These are phyloP conservation scores for Halcyon malimbica DNA, from an alignment of 2,113 vertebrate genomes.

Conservation along the genomic window DNA sequence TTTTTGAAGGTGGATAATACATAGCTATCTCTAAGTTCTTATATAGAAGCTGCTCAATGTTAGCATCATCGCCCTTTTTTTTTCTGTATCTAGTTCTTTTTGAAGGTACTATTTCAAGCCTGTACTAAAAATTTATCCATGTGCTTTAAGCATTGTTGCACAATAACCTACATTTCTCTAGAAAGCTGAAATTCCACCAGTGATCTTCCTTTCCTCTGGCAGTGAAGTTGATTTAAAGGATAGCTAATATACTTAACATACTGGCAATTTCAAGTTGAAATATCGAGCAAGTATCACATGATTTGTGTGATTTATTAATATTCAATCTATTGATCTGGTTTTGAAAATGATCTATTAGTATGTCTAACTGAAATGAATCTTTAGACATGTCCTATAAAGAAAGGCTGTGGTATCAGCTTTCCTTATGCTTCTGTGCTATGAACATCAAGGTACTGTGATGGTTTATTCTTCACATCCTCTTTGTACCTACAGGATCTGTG, in stretches of 20 bases:
- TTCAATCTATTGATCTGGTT: conserved; percentile 20
- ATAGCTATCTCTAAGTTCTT: background rate
- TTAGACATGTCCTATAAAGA: background rate
- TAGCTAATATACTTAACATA: background rate
- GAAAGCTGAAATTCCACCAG: background rate
- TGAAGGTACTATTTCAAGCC: background rate
- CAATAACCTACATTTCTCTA: background rate
- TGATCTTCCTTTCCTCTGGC: background rate
- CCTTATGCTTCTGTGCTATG: background rate
- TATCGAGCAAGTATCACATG: background rate
- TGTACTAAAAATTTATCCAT: background rate
- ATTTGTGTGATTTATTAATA: background rate
- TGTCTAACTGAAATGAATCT: background rate
- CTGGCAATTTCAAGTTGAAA: background rate
- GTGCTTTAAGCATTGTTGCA: background rate
- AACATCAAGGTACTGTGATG: background rate
- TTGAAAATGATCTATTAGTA: background rate
- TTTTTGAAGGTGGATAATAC: background rate
- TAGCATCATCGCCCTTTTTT: background rate
- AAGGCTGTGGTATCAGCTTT: background rate
- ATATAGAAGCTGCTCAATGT: background rate
- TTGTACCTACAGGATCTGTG: background rate
- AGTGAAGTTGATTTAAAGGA: background rate
- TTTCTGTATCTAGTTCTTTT: background rate
- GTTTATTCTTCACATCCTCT: background rate